Base-by-base conservation (phyloP, 2,797 vertebrate species). In the Selene dorsalis region DNA sequence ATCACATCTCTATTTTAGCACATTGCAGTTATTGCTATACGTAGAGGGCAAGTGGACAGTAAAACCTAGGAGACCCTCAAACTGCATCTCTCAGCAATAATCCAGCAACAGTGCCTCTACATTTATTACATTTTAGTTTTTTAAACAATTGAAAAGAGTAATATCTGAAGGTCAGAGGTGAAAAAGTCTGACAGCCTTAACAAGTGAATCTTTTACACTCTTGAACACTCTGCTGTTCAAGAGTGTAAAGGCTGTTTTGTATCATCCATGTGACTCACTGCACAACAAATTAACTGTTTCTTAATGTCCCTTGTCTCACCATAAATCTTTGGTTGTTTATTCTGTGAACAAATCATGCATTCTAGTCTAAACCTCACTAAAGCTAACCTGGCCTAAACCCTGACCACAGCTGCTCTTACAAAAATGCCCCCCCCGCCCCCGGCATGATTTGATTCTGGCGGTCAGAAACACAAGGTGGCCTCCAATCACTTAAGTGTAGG, bases 381-480 rank as follows among this genome's bases (percentile, higher is more conserved):
- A 73, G 22, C 55, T 14, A 78, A 84, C 64, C 58, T 84, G 57
- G 39, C 20, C 24, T 41, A 57, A 79, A 75, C 39, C 28, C 47
- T 22, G 47, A 84, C 63, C 69, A 52, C 73, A 74, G 47, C 22
- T 45, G 53, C 32, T 73, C 41, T 76, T 18, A 17, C 45, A 61
- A 43, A 45, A 20, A 55, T 7, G 17, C 17, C 45, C 26, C 45
- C 45, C 18, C 45, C 8, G 24, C n/a, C 26, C 52, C n/a, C 14
- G 12, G 38, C 70, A 77, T 38, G 53, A 72, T 75, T 82, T 73
- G 55, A 69, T 71, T 83, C 35, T 74, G 75, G 79, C 26, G 20
- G 55, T 78, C 48, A 4, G 69, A 73, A 24, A 69, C 61, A 74
- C 64, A 70, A 77, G 74, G 76, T 84, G 79, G 77, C 77, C 81